Base-by-base conservation (phyloP, 2,888 invertebrate species). In the Dasypolia templi region DNA sequence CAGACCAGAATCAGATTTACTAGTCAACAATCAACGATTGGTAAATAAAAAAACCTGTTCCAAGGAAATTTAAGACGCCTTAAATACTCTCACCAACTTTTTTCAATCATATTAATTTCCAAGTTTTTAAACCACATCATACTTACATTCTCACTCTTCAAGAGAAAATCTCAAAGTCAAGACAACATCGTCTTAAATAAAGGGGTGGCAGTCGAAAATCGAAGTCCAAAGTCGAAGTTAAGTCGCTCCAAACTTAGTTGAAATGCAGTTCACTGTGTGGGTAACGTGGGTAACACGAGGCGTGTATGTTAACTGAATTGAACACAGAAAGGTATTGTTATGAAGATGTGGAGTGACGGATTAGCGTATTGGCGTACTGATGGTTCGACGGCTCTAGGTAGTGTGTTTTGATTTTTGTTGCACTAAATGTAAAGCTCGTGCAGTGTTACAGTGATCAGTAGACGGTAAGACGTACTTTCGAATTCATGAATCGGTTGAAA, bases 231-330 rank as follows among this genome's bases (percentile, higher is more conserved):
- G 70, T 74, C 46, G 56, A 49, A 73, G 55, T 22, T 70, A 63
- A 56, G 69, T 72, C 61, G 55, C 64, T 72, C 35, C 62, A 59
- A 78, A 74, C 75, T 75, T 79, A 39, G 75, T 77, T 78, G 55
- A 69, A 72, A 76, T 79, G 82, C 78, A 85, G 82, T 85, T 85
- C 74, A 51, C 82, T 85, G n/a, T n/a, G n/a, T n/a, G n/a, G n/a
- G n/a, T n/a, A 85, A 85, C 83, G 84, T 56, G 79, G 83, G 79
- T 72, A 79, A 77, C 77, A 68, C 26, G 64, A 71, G 39, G 44
- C 66, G 61, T 58, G 62, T 62, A 5, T 67, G 63, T 51, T 70
- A 58, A 65, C 79, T 62, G 49, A 61, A 61, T 63, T 51, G 75
- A 69, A 51, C 65, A 72, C 64, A 14, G 35, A 35, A 35, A 67